Evolutionary conservation across 2,797 vertebrate genomes (phyloP).

Genomic region (Amblyopsis hoosieri): DNA sequence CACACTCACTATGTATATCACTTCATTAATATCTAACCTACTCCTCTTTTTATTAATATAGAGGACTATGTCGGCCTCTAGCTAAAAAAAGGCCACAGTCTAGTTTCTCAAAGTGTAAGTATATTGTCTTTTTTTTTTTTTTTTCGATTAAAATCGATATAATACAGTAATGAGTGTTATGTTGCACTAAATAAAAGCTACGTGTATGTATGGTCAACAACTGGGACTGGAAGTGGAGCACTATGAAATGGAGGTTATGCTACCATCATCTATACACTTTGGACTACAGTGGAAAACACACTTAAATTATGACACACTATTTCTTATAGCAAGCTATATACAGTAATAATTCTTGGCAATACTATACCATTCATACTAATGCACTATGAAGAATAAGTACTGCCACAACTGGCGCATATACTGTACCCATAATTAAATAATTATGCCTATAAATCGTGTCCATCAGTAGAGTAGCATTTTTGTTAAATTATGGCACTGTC

Average conservation of each 20-base stretch:
- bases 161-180: too few relatives aligned
- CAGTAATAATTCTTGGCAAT: not conserved
- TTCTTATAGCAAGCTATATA: too few relatives aligned
- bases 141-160: slow-evolving; percentile 28
- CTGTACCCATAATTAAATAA: not conserved
- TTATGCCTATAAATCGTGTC: slow-evolving; percentile 21
- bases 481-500: slow-evolving; percentile 14
- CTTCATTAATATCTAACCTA: slow-evolving; percentile 49
- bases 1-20: slow-evolving; percentile 45
- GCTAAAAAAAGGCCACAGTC: slow-evolving; percentile 39
- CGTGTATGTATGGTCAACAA: slow-evolving; percentile 15
- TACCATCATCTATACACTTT: too few relatives aligned
- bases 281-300: too few relatives aligned
- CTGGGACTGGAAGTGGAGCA: slow-evolving; percentile 27
- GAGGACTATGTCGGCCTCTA: slow-evolving; percentile 50
- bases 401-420: too few relatives aligned
- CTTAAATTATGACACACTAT: too few relatives aligned
- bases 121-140: slow-evolving; percentile 20
- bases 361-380: too few relatives aligned
- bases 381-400: too few relatives aligned
- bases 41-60: slow-evolving; percentile 49
- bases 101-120: slow-evolving; percentile 38
- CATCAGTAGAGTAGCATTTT: not conserved
- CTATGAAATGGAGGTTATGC: slow-evolving; percentile 8
- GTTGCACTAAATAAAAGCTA: not conserved